phyloP scores from a whole-genome alignment of 2,797 vertebrate species.

The Denticeps clupeoides region DNA sequence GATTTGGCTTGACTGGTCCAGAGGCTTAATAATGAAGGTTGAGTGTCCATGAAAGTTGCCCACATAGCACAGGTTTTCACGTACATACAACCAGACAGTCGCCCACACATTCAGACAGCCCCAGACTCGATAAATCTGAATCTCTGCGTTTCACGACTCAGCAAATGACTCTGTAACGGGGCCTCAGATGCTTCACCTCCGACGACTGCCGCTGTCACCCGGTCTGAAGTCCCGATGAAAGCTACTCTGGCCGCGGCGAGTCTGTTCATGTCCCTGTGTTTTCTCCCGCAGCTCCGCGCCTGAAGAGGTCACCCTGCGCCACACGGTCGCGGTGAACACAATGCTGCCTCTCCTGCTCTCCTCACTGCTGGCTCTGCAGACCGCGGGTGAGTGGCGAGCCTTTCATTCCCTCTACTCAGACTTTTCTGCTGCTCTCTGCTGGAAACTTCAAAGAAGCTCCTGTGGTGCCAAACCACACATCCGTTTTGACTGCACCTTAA shows the following conservation, averaged over 20 bases:
- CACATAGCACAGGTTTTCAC: not conserved
- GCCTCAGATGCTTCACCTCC: too few relatives aligned
- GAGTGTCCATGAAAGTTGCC: too few relatives aligned
- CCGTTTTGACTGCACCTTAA: too few relatives aligned
- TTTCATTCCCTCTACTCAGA: constrained; percentile 17
- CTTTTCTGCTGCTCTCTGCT: constrained; percentile 2
- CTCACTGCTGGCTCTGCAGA: constrained; percentile 42
- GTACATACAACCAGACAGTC: constrained; percentile 2
- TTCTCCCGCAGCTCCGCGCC: not conserved
- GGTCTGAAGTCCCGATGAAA: not conserved
- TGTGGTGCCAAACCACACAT: too few relatives aligned
- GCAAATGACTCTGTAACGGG: too few relatives aligned
- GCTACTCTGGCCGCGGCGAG: constrained; percentile 1
- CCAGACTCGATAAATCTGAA: too few relatives aligned
- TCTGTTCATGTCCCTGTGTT: constrained; percentile 5
- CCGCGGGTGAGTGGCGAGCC: constrained; percentile 48
- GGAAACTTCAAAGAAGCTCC: not conserved
- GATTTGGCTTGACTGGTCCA: too few relatives aligned
- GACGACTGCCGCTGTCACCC: not conserved
- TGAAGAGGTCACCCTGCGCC: constrained; percentile 8
- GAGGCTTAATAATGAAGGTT: too few relatives aligned
- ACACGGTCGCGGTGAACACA: constrained; percentile 41
- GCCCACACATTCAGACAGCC: not conserved
- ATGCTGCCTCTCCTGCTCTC: constrained; percentile 50
- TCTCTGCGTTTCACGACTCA: too few relatives aligned